phyloP scores from a whole-genome alignment of 2,113 vertebrate species.

The Cyanocitta stelleri region DNA sequence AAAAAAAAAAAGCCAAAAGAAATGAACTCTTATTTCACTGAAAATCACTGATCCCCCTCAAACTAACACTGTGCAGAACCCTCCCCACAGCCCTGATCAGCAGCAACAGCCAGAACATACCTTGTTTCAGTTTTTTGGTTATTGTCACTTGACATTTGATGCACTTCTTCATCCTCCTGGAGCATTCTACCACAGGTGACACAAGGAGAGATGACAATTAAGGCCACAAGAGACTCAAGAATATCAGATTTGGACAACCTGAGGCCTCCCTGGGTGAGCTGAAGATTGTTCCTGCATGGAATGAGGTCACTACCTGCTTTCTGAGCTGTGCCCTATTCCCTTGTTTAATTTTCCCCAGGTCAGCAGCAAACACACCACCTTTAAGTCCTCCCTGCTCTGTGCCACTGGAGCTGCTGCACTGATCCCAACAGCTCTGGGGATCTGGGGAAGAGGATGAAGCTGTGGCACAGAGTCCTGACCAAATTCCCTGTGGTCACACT shows the following conservation, averaged over 20 bases:
- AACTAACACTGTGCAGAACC: not conserved
- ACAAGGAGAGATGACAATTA: not conserved
- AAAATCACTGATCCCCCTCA: not conserved
- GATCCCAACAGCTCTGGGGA: not conserved
- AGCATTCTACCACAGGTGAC: slow-evolving; percentile 77
- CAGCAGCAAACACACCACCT: not conserved
- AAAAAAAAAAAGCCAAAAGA: not conserved
- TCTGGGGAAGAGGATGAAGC: not conserved
- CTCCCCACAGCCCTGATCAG: not conserved
- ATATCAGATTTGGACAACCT: not conserved
- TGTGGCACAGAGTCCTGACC: not conserved
- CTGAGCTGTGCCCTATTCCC: not conserved
- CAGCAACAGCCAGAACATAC: slow-evolving; percentile 59
- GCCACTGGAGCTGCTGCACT: not conserved
- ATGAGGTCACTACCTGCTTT: not conserved
- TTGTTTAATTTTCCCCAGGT: not conserved
- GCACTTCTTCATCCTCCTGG: slow-evolving; percentile 98
- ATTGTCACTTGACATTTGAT: slow-evolving; percentile 97
- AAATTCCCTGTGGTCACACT: not conserved
- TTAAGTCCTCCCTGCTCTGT: not conserved
- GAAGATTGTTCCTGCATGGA: not conserved
- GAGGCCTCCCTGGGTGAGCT: not conserved
- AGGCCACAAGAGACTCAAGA: not conserved
- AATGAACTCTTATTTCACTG: not conserved
- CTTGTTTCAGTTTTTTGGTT: slow-evolving; percentile 92